Evolutionary conservation across 1,140 invertebrate genomes (phyloP), one percentile per base, ranked within the genome.

Genomic region (Parapsyche elsis): DNA sequence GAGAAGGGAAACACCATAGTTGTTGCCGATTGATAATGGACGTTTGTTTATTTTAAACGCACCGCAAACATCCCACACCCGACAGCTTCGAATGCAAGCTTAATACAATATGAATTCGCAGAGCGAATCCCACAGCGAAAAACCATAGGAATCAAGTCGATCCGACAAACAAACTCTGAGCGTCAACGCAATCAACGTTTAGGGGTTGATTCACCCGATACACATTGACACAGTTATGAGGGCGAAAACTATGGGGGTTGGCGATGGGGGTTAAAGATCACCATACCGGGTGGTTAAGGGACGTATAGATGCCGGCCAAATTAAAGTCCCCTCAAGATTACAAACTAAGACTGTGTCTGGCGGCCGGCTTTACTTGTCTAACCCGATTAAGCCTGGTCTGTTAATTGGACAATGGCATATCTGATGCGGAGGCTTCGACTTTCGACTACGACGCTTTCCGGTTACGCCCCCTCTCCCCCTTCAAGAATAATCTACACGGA

Each of bases 381-480:
- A 79, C 78, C 78, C 78, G 78, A 73, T 79, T 79, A 79, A 79
- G 70, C 71, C 71, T 67, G 78, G 67, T 79, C 78, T 79, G 78
- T 79, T 79, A 79, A 79, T 79, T 79, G 78, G 78, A 73, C 78
- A 79, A 79, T 79, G 78, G 78, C 70, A 74, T 79, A 79, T 79
- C 70, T 75, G 73, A 75, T 57, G 73, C 73, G 44, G 49, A 57
- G 73, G 73, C 21, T 67, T 67, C 64, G 64, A 67, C 64, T 67
- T 53, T 67, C 64, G 64, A 67, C 64, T 53, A 16, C 16, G 10
- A 53, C 49, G 16, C 49, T 53, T 53, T 53, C 49, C 49, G 10
- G 49, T 53, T 5, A 53, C 49, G 4, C 2, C 10, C 12, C 49
- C 49, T 23, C 19, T 23, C 64, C 24, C 19, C 64, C 24, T 24